Percentiles rank a stretch among this genome's conserved stretches.
These are phyloP conservation scores for Psittacus erithacus DNA, from an alignment of 2,113 vertebrate species.

Conservation along the genomic window DNA sequence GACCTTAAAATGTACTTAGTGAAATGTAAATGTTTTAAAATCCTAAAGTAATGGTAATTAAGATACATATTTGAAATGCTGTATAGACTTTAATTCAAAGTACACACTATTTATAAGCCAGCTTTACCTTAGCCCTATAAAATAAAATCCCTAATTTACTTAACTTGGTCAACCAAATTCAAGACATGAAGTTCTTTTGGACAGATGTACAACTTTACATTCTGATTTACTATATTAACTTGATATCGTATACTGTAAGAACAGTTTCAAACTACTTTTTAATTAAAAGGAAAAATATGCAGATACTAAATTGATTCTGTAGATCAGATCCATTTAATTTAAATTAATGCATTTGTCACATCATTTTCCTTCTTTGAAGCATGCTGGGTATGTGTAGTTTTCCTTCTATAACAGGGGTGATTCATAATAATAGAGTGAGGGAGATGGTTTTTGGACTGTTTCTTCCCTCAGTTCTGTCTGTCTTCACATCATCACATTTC, in stretches of 20 bases:
- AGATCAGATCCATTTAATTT: constrained; percentile 66
- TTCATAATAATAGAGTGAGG: constrained; percentile 72
- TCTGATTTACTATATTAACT: constrained; percentile 27
- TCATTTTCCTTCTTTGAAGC: constrained; percentile 75
- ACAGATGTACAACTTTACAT: not conserved
- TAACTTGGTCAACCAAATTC: not conserved
- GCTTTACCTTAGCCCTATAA: not conserved
- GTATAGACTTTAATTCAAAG: not conserved
- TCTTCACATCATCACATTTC: constrained; percentile 80
- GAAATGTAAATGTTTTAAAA: not conserved
- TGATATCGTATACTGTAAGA: not conserved
- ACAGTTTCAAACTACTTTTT: constrained; percentile 12
- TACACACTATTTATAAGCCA: not conserved
- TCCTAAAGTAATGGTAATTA: not conserved
- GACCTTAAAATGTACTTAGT: not conserved
- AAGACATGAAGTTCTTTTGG: not conserved
- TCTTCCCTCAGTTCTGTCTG: constrained; percentile 73
- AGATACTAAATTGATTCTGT: constrained; percentile 20
- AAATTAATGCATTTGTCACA: constrained; percentile 61
- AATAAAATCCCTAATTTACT: not conserved
- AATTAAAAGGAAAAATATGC: constrained; percentile 46
- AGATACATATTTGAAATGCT: not conserved
- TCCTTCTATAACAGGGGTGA: constrained; percentile 54
- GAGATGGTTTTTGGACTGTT: constrained; percentile 70
- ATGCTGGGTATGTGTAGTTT: constrained; percentile 45